Evolutionary conservation across 2,113 vertebrate species (phyloP).

Genomic region (Arothron firmamentum): DNA sequence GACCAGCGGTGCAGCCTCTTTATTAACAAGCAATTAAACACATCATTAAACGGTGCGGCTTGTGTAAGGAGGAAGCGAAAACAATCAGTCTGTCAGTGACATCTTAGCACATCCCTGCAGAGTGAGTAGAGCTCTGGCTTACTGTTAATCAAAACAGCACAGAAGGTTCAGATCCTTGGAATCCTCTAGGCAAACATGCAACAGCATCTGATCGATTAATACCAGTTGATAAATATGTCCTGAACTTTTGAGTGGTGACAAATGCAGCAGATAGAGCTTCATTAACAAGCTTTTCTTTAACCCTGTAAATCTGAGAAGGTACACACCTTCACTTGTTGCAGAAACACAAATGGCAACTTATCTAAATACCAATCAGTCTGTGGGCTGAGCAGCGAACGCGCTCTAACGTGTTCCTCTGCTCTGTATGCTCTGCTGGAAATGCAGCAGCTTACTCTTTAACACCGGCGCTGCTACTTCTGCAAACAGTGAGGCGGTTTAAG

Average conservation of each 20-base stretch:
- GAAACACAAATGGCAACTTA: slow-evolving; percentile 1
- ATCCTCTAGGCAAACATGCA: too few relatives aligned
- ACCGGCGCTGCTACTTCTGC: slow-evolving; percentile 7
- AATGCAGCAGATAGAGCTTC: too few relatives aligned
- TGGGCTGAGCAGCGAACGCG: slow-evolving; percentile 39
- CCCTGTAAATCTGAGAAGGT: too few relatives aligned
- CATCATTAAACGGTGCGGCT: neutral
- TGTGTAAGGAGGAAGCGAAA: neutral
- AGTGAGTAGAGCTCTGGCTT: slow-evolving; percentile 6
- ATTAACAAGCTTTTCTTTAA: too few relatives aligned
- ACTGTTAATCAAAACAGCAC: neutral
- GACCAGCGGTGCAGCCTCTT: neutral
- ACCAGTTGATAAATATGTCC: too few relatives aligned
- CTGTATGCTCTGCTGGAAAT: too few relatives aligned
- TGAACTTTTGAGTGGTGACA: too few relatives aligned
- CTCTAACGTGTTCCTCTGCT: slow-evolving; percentile 31
- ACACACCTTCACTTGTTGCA: neutral
- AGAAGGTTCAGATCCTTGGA: slow-evolving; percentile 1
- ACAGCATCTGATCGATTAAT: too few relatives aligned
- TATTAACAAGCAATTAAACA: slow-evolving; percentile 11
- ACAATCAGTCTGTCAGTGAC: neutral
- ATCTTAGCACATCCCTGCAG: neutral
- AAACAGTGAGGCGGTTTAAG: slow-evolving; percentile 3
- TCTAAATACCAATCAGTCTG: slow-evolving; percentile 28
- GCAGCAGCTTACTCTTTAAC: slow-evolving; percentile 42